Conservation (phyloP, 1,140 invertebrate species). For the Pogonomyrmex barbatus region DNA sequence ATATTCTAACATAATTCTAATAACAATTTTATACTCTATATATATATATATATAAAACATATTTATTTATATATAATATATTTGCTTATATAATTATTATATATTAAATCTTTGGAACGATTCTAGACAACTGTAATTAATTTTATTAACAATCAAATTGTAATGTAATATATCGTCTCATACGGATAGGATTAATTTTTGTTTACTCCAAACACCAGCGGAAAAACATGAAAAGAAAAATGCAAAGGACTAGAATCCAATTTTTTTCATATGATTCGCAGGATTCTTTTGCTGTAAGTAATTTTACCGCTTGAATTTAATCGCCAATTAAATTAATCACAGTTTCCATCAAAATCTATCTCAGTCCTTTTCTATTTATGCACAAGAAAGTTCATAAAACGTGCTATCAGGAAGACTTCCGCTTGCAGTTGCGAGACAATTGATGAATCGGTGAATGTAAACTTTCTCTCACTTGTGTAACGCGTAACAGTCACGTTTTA, state of each 20-base stretch:
- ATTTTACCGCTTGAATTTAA: neutral
- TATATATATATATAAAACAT: too few relatives aligned
- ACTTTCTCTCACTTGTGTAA: constrained; percentile 53
- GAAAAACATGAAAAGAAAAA: neutral
- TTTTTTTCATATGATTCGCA: too few relatives aligned
- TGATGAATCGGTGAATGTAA: neutral
- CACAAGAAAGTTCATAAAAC: neutral
- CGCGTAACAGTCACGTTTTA: constrained; percentile 32
- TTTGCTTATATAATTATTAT: neutral
- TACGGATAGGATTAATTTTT: neutral
- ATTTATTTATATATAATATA: neutral
- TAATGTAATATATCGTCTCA: neutral
- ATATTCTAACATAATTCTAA: too few relatives aligned
- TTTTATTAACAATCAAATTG: neutral
- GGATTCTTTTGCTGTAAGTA: neutral
- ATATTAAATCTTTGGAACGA: neutral
- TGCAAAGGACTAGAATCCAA: too few relatives aligned
- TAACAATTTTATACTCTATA: too few relatives aligned
- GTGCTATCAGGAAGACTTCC: neutral
- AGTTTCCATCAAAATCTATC: neutral
- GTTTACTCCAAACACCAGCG: neutral
- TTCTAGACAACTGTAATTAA: neutral
- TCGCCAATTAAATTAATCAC: neutral
- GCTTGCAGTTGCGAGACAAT: neutral
- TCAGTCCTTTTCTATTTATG: neutral